phyloP scores from a whole-genome alignment of 37 sponge, comb jelly and placozoan species.

The Petrosia ficiformis region DNA sequence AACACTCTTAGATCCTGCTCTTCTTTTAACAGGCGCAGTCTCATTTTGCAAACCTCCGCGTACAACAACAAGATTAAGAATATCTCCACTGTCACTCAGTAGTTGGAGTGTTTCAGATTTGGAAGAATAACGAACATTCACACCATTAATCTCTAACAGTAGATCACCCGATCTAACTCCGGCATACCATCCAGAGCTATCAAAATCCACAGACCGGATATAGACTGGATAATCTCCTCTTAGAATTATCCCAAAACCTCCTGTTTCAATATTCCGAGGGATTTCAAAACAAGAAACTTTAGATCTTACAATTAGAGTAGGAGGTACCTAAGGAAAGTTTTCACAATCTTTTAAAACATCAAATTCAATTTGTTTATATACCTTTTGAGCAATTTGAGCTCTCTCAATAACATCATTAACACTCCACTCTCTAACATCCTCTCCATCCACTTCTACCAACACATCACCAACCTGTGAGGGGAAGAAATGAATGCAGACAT shows the following conservation, averaged over 20 bases:
- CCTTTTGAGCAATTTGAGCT: slow-evolving; percentile 37
- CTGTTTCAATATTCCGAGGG: slow-evolving; percentile 15
- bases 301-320: slow-evolving; percentile 73
- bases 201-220: slow-evolving; percentile 80
- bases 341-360: no score
- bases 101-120: slow-evolving; percentile 59
- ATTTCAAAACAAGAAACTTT: slow-evolving; percentile 30
- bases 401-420: slow-evolving; percentile 34
- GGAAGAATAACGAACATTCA: slow-evolving; percentile 40
- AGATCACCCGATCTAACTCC: slow-evolving; percentile 88
- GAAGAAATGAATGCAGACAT: no score
- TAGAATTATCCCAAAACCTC: slow-evolving; percentile 69
- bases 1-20: not conserved
- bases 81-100: slow-evolving; percentile 20
- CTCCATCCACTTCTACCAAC: slow-evolving; percentile 73
- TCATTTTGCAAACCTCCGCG: slow-evolving; percentile 43
- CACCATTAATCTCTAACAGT: slow-evolving; percentile 68
- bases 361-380: no score
- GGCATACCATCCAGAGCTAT: slow-evolving; percentile 53
- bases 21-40: not conserved
- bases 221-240: slow-evolving; percentile 78
- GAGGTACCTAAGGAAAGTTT: slow-evolving; percentile 51
- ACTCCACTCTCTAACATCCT: slow-evolving; percentile 55
- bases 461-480: slow-evolving; percentile 64
- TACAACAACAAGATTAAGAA: slow-evolving; percentile 49